Evolutionary conservation across 2,113 vertebrate genomes (phyloP).

Genomic region (Aegypius monachus): DNA sequence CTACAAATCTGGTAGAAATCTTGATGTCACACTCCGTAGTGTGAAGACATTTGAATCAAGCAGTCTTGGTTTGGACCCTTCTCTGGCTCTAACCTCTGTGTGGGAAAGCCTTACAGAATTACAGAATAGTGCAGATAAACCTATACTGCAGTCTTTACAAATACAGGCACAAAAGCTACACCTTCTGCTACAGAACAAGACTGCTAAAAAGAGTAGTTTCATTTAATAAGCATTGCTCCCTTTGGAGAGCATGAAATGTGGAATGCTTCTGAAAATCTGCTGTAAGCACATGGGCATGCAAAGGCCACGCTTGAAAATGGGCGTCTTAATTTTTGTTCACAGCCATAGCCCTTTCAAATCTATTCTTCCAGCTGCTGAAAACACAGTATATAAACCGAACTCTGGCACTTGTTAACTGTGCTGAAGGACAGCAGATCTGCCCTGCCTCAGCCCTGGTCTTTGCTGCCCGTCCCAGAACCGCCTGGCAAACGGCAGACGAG

Average conservation of each 20-base stretch:
- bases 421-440: neutral
- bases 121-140: neutral
- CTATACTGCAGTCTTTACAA: neutral
- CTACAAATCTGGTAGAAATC: neutral
- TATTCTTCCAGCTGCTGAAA: neutral
- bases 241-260: neutral
- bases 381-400: neutral
- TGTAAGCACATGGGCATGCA: neutral
- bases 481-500: accelerated
- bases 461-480: accelerated
- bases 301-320: neutral
- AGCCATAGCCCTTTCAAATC: neutral
- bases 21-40: neutral
- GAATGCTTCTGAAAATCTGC: neutral
- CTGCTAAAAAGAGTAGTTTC: neutral
- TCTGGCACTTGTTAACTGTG: neutral
- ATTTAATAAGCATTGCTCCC: neutral
- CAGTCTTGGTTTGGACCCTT: neutral
- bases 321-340: neutral
- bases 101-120: neutral
- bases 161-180: neutral
- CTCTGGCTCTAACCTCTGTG: neutral
- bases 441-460: neutral
- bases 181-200: neutral
- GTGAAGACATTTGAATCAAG: neutral